Conservation (phyloP, 2,113 vertebrate species). For the Proteles cristata region DNA sequence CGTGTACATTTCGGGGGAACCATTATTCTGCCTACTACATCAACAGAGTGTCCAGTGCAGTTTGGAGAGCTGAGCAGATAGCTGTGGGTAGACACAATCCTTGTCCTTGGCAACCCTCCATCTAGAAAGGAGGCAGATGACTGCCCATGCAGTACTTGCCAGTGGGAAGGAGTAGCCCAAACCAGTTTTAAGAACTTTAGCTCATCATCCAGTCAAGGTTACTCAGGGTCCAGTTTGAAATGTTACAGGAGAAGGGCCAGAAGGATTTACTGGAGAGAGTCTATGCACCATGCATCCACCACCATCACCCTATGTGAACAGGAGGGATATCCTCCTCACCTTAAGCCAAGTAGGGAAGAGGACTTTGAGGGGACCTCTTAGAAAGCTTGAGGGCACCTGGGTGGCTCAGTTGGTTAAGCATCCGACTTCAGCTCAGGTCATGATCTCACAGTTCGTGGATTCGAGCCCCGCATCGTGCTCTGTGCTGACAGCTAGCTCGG, state of each 20-base stretch:
- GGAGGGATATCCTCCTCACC: background rate
- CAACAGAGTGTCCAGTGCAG: background rate
- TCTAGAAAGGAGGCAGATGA: background rate
- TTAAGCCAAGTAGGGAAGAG: background rate
- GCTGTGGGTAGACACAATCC: background rate
- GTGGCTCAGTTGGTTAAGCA: too few relatives aligned
- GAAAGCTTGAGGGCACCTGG: background rate
- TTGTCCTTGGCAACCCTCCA: background rate
- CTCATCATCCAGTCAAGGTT: background rate
- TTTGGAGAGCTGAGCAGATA: background rate
- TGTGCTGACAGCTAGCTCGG: too few relatives aligned
- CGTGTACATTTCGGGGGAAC: accelerated
- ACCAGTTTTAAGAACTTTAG: background rate
- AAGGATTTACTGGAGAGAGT: background rate
- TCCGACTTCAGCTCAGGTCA: too few relatives aligned
- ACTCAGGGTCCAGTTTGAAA: background rate
- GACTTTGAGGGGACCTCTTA: background rate
- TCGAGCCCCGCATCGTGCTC: too few relatives aligned
- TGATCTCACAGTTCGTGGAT: too few relatives aligned
- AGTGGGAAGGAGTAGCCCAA: background rate
- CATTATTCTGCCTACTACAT: background rate
- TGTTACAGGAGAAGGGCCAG: background rate
- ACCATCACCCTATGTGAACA: background rate
- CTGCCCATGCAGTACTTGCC: background rate
- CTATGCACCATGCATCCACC: background rate